Percentiles rank a stretch among this genome's conserved stretches.
Evolutionary conservation across 2,797 vertebrate species (phyloP).

Genomic region (Poeciliopsis turneri): DNA sequence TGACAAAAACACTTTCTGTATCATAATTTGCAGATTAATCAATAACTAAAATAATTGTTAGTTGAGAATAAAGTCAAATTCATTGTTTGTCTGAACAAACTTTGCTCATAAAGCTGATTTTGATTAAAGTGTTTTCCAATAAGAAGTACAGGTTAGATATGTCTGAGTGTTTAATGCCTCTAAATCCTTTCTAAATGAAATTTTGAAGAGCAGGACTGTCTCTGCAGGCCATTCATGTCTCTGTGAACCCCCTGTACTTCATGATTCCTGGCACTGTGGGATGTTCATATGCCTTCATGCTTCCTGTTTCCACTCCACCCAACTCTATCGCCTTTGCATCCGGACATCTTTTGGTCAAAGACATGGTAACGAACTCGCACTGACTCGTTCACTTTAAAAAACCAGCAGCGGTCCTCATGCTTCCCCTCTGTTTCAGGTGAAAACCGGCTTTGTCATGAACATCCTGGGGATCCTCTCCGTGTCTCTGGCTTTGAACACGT

Average conservation of each 20-base stretch:
- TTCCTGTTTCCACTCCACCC: constrained; percentile 95
- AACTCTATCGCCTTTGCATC: constrained; percentile 98
- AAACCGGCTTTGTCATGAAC: constrained; percentile 94
- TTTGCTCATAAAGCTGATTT: not conserved
- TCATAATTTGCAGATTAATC: too few relatives aligned
- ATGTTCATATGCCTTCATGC: constrained; percentile 96
- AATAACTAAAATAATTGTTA: not conserved
- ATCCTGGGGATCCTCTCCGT: constrained; percentile 90
- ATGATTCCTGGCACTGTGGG: constrained; percentile 94
- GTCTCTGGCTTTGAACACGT: constrained; percentile 94
- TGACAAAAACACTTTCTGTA: too few relatives aligned
- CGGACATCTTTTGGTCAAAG: constrained; percentile 94
- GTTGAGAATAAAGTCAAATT: not conserved
- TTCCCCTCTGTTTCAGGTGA: constrained; percentile 82
- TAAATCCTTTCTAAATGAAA: not conserved
- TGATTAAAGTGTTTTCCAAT: not conserved
- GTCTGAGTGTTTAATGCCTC: not conserved
- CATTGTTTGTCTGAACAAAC: not conserved
- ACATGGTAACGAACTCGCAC: constrained; percentile 86
- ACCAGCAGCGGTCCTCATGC: not conserved
- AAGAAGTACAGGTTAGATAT: not conserved
- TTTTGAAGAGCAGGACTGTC: not conserved
- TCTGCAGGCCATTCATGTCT: constrained; percentile 87
- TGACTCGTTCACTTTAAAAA: not conserved
- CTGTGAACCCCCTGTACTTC: constrained; percentile 92